phyloP scores from a whole-genome alignment of 2,113 vertebrate species.

The Centropus unirufus region DNA sequence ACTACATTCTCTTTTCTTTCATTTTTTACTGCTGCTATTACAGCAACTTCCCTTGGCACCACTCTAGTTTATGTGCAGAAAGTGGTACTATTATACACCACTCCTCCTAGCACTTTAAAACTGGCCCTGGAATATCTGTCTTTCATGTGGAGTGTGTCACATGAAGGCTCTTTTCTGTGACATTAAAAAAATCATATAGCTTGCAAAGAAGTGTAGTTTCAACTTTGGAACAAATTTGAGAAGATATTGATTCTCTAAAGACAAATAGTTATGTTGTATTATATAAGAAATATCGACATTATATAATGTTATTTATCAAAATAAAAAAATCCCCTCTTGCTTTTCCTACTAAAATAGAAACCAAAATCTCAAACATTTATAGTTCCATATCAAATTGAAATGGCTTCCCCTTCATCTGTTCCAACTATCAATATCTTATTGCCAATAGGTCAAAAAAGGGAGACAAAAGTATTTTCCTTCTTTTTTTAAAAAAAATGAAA shows the following conservation, averaged over 20 bases:
- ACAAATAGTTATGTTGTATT: not conserved
- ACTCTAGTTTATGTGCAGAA: not conserved
- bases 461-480: not conserved
- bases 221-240: not conserved
- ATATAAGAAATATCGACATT: not conserved
- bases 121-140: not conserved
- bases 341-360: not conserved
- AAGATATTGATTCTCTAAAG: not conserved
- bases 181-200: not conserved
- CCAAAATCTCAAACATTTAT: not conserved
- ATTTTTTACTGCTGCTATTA: not conserved
- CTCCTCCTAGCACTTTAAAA: not conserved
- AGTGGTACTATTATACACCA: not conserved
- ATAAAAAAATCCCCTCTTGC: rapidly evolving
- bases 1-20: not conserved
- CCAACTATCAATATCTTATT: not conserved
- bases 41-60: not conserved
- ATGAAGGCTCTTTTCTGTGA: not conserved
- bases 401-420: not conserved
- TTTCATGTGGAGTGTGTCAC: not conserved
- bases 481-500: not conserved
- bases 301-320: not conserved
- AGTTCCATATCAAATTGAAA: not conserved
- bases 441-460: not conserved
- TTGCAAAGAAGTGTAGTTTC: not conserved